A percentile compares a stretch with the other conserved stretches of the same genome.
Conservation (phyloP, 2,113 vertebrate species). For the Scomber japonicus region DNA sequence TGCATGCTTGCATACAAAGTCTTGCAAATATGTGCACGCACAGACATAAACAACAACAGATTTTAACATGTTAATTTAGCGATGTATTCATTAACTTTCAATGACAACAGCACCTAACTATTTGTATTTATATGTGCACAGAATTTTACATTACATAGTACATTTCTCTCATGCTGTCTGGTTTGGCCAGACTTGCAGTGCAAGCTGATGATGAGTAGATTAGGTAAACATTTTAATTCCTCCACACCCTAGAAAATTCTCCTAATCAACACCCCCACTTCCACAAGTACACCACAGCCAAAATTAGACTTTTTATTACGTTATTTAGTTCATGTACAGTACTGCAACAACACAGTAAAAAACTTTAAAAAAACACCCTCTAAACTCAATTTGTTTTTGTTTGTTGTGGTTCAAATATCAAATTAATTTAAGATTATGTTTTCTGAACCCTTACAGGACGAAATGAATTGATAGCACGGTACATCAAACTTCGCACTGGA, state of each 20-base stretch:
- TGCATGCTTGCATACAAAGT: neutral
- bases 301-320: neutral
- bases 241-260: slow-evolving; percentile 1
- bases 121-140: slow-evolving; percentile 17
- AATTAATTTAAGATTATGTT: neutral
- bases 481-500: slow-evolving; percentile 97
- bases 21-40: slow-evolving; percentile 21
- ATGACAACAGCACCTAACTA: neutral
- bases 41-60: neutral
- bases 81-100: slow-evolving; percentile 3
- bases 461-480: slow-evolving; percentile 96
- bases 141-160: slow-evolving; percentile 23
- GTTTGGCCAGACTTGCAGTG: slow-evolving; percentile 1
- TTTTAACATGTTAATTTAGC: slow-evolving; percentile 10
- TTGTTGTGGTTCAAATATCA: no score
- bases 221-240: slow-evolving; percentile 24
- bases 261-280: neutral
- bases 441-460: slow-evolving; percentile 86
- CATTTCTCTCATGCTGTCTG: slow-evolving; percentile 8
- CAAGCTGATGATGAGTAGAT: slow-evolving; percentile 21
- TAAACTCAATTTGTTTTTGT: no score
- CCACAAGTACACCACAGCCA: neutral
- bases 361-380: no score
- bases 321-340: neutral
- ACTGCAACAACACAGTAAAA: neutral